Base-by-base conservation (phyloP, 2,797 vertebrate species). In the Hemibagrus guttatus region DNA sequence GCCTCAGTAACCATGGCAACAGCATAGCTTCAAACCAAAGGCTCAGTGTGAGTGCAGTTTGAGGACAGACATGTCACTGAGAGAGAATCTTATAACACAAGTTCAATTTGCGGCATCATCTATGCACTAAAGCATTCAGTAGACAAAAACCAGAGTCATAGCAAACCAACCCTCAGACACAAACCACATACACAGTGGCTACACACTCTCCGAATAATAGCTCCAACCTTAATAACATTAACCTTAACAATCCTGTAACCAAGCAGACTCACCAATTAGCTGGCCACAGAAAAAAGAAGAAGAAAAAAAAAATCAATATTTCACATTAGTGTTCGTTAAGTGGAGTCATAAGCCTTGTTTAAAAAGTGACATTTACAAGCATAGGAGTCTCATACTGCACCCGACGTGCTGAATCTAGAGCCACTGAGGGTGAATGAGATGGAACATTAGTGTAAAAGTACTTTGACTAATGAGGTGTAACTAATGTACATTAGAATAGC, bases 381-480 rank as follows among this genome's bases (percentile, higher is more conserved):
- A 21, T n/a, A 52, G 5, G 61, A 71, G 54, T n/a, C 49, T 72
- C 56, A 56, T 69, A 66, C 54, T 7, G 54, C 61, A 31, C 6
- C 79, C 86, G 84, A 82, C 26, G 31, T 46, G 86, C 52, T 66
- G 68, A 52, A 64, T 46, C 58, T 26, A 66, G 46, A 58, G 63
- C 52, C 81, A 69, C 19, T 52, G 23, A 31, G 52, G 61, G 71
- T 35, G 56, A 75, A 28, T 64, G 42, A 71, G 84, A 46, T 61
- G 87, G 79, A 83, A 81, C 90, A 88, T 88, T 83, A 87, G 78
- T 61, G 61, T 85, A 82, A 91, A 90, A 92, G 90, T 89, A 87
- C 90, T 92, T 90, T 88, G 89, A 92, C 90, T 93, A 94, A 95
- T 93, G 92, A 93, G 89, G 89, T 81, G 74, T 75, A 54, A 66